Base-by-base conservation (phyloP, 2,797 vertebrate species). In the Spizella passerina region DNA sequence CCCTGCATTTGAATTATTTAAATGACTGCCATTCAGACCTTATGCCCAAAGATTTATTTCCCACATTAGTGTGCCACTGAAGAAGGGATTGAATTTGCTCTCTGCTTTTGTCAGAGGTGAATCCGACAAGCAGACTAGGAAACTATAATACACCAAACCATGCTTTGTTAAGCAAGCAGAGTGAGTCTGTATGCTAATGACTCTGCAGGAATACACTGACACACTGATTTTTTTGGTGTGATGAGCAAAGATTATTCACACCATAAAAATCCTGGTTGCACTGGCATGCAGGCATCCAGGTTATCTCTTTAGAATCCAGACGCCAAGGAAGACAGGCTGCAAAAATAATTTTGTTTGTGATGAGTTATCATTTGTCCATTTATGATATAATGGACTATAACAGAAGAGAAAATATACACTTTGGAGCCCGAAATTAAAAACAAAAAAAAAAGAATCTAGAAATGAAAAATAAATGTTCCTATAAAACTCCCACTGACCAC, bases 111-210 rank as follows among this genome's bases (percentile, higher is more conserved):
- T 98, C 96, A 83, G 88, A 95, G 91, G 95, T 95, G 95, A 96
- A 96, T 84, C 91, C 88, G 92, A 94, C 41, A 86, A 87, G 86
- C 94, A 92, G 84, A 52, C 60, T 68, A 95, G 88, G 93, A 95
- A 97, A 93, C 71, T 88, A 72, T 82, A 96, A 89, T 70, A 96
- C 73, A 94, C 73, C 57, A 65, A 91, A 94, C 71, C 77, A 61
- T 50, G 98, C 98, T 98, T 98, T 98, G 98, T 98, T 97, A 98
- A 97, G 97, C 95, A 82, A 91, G 96, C 94, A 86, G 83, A 84
- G 92, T 44, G 90, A 91, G 94, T 82, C 97, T 97, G 95, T 96
- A 97, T 97, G 97, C 95, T 98, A 98, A 98, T 96, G 93, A 97
- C 96, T 83, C 97, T 92, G 96, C 95, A 95, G 95, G 96, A 96